Evolutionary conservation across 2,888 invertebrate species (phyloP), one percentile per base, ranked within the genome.

Genomic region (Nemoura dubitans): DNA sequence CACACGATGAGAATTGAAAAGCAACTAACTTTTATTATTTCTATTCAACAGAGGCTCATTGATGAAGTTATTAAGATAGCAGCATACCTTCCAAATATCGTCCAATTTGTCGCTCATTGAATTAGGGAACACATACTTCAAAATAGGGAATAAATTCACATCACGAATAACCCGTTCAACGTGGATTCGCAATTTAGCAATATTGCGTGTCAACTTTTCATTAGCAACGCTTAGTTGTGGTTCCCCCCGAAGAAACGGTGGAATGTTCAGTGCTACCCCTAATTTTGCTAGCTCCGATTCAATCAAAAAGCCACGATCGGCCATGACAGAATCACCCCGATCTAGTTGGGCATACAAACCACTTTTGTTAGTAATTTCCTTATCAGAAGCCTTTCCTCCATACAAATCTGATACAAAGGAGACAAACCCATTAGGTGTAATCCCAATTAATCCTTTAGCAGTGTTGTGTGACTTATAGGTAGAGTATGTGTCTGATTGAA

Each of bases 271-370:
- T n/a, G n/a, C n/a, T n/a, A n/a, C n/a, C n/a, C n/a, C n/a, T n/a
- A n/a, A n/a, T n/a, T n/a, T n/a, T n/a, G n/a, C n/a, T n/a, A n/a
- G n/a, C 85, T 78, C 36, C 36, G 10, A 36, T 36, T 36, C 85
- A 80, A 89, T 87, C 25, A 87, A 88, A 43, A 89, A 89, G 3
- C 89, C 89, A 30, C 89, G 87, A 86, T 89, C 89, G 14, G 88
- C 89, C 86, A 89, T 86, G n/a, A 89, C 87, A 14, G 87, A 81
- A 86, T 89, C 89, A 80, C 88, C 88, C 29, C 86, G 80, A 16
- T 82, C 81, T n/a, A 89, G 30, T n/a, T 87, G 80, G 0, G 87
- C 30, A 14, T 88, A 86, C 36, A 88, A 86, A 1, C 86, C 88
- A 86, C 84, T 84, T n/a, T n/a, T 43, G 43, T 87, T 76, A 14